A percentile compares a stretch with the other conserved stretches of the same genome.
phyloP scores from a whole-genome alignment of 2,888 invertebrate genomes.

The Thymelicus acteon region DNA sequence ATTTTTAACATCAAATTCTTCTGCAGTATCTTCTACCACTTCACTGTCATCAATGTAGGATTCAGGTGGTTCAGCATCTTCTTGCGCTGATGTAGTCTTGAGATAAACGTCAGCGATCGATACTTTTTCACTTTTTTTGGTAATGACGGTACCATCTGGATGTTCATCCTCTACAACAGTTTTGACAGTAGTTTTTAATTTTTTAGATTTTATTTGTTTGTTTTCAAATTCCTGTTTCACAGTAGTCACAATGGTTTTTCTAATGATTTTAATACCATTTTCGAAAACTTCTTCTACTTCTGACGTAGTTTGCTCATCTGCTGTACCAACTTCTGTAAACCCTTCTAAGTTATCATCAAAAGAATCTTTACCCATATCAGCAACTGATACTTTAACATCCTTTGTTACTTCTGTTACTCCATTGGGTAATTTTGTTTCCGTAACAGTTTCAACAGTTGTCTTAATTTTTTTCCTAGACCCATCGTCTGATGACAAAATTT shows the following conservation, averaged over 20 bases:
- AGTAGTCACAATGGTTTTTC: slow-evolving; percentile 69
- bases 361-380: slow-evolving; percentile 63
- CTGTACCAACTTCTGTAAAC: slow-evolving; percentile 58
- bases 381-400: slow-evolving; percentile 71
- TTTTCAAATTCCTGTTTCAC: slow-evolving; percentile 69
- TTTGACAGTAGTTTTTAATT: slow-evolving; percentile 68
- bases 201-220: slow-evolving; percentile 53
- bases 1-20: slow-evolving; percentile 71
- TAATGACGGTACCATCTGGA: slow-evolving; percentile 73
- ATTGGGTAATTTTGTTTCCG: slow-evolving; percentile 65
- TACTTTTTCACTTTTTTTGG: slow-evolving; percentile 73
- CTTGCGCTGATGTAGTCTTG: slow-evolving; percentile 49
- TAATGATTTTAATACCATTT: slow-evolving; percentile 60
- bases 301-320: slow-evolving; percentile 58
- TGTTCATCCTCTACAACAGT: slow-evolving; percentile 66
- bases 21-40: slow-evolving; percentile 70
- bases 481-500: slow-evolving; percentile 56
- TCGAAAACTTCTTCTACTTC: slow-evolving; percentile 58
- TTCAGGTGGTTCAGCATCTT: slow-evolving; percentile 54
- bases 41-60: slow-evolving; percentile 64
- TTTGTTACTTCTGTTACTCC: slow-evolving; percentile 73
- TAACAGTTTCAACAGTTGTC: slow-evolving; percentile 65
- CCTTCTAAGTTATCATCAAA: slow-evolving; percentile 67
- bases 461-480: slow-evolving; percentile 41
- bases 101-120: slow-evolving; percentile 69